phyloP scores from a whole-genome alignment of 1,140 invertebrate genomes.

The Thaumatotibia leucotreta region DNA sequence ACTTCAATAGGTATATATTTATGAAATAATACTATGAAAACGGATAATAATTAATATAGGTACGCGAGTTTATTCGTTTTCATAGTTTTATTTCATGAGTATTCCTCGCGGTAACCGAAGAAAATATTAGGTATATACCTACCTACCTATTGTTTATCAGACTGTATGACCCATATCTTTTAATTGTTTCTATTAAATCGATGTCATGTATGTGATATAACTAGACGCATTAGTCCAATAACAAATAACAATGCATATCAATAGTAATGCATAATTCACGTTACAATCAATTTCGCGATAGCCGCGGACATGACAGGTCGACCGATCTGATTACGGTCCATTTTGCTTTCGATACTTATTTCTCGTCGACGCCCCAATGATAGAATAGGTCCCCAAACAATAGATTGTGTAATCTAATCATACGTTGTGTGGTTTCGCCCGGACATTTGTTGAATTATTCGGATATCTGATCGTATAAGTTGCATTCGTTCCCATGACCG shows the following conservation, averaged over 20 bases:
- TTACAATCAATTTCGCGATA: background rate
- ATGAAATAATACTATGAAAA: no score
- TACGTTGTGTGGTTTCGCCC: constrained; percentile 20
- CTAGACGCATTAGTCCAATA: no score
- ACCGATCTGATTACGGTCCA: background rate
- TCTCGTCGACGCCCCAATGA: constrained; percentile 23
- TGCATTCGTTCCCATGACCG: constrained; percentile 32
- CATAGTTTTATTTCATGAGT: no score
- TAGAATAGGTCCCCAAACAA: constrained; percentile 10
- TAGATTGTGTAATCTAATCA: constrained; percentile 20
- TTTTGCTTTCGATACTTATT: constrained; percentile 10
- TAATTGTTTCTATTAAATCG: no score
- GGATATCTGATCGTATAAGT: constrained; percentile 15
- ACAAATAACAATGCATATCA: background rate
- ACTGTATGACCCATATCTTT: no score
- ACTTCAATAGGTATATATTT: no score
- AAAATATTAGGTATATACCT: no score
- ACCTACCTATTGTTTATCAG: no score
- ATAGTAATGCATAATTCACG: constrained; percentile 5
- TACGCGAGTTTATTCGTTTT: no score
- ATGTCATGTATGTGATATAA: no score
- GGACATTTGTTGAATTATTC: constrained; percentile 15
- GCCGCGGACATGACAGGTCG: background rate
- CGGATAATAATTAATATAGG: no score
- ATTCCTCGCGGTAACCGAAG: no score